Evolutionary conservation across 2,888 invertebrate genomes (phyloP).

Genomic region (Ophioninae sp.): DNA sequence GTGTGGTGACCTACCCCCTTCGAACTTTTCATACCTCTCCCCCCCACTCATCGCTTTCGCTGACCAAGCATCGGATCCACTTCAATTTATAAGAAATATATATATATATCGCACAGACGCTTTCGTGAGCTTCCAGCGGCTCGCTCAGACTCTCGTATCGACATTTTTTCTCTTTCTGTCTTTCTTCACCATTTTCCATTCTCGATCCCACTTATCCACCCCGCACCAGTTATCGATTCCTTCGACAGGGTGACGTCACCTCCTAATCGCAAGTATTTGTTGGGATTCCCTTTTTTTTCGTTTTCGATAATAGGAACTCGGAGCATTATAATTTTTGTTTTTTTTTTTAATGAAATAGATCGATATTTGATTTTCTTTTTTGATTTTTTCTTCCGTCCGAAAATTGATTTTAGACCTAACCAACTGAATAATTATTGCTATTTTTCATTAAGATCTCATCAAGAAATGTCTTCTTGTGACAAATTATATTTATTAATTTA

Average conservation of each 20-base stretch:
- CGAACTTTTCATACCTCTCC: neutral
- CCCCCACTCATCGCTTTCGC: constrained; percentile 66
- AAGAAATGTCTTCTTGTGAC: too few species aligned
- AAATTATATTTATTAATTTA: too few species aligned
- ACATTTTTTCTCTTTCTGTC: constrained; percentile 66
- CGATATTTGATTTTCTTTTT: too few species aligned
- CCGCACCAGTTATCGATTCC: constrained; percentile 70
- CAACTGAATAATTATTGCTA: too few species aligned
- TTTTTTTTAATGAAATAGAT: too few species aligned
- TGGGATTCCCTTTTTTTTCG: neutral
- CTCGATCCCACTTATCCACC: constrained; percentile 64
- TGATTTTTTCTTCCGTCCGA: too few species aligned
- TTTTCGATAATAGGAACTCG: neutral
- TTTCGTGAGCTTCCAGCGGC: constrained; percentile 66
- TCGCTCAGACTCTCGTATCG: constrained; percentile 66
- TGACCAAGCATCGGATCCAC: constrained; percentile 80
- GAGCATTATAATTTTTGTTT: too few species aligned
- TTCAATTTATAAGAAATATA: constrained; percentile 72
- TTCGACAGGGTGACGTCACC: constrained; percentile 67
- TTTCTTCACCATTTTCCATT: constrained; percentile 61
- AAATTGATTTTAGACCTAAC: too few species aligned
- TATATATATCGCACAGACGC: constrained; percentile 64
- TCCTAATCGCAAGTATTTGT: constrained; percentile 67
- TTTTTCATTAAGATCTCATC: too few species aligned
- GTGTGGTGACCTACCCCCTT: constrained; percentile 76